Conservation (phyloP, 2,797 vertebrate species). For the Sandelia bainsii region DNA sequence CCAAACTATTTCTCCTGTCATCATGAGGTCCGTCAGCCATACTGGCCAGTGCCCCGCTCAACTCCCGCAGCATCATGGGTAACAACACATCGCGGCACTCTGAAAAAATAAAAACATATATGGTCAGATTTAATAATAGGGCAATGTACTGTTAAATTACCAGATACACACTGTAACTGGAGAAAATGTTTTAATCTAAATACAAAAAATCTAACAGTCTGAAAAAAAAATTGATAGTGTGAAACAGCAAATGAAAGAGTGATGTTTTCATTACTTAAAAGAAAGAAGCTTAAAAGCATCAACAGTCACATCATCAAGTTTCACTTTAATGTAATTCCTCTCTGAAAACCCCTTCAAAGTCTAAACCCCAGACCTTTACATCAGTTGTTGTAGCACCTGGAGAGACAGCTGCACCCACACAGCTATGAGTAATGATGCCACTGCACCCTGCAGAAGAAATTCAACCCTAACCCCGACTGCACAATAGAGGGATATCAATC, state of each 20-base stretch:
- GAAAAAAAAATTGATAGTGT: neutral
- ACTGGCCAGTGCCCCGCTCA: conserved; percentile 86
- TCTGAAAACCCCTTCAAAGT: conserved; percentile 34
- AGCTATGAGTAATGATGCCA: conserved; percentile 60
- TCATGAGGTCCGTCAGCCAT: conserved; percentile 81
- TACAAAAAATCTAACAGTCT: neutral
- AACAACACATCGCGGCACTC: conserved; percentile 96
- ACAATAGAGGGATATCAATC: conserved; percentile 60
- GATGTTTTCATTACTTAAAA: conserved; percentile 25
- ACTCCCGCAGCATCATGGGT: conserved; percentile 94
- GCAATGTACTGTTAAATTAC: conserved; percentile 51
- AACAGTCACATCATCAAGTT: conserved; percentile 32
- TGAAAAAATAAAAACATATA: conserved; percentile 63
- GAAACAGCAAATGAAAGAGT: neutral
- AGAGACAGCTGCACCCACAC: conserved; percentile 45
- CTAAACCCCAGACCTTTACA: conserved; percentile 20
- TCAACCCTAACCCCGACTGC: conserved; percentile 32
- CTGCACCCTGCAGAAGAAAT: conserved; percentile 52
- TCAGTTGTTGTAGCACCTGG: conserved; percentile 47
- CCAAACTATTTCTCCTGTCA: conserved; percentile 87
- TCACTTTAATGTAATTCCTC: conserved; percentile 23
- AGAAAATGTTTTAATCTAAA: neutral
- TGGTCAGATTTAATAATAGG: conserved; percentile 69
- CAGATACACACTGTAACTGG: neutral
- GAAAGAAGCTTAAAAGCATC: conserved; percentile 21